phyloP scores from a whole-genome alignment of 2,888 invertebrate species.

The Nineta flava region DNA sequence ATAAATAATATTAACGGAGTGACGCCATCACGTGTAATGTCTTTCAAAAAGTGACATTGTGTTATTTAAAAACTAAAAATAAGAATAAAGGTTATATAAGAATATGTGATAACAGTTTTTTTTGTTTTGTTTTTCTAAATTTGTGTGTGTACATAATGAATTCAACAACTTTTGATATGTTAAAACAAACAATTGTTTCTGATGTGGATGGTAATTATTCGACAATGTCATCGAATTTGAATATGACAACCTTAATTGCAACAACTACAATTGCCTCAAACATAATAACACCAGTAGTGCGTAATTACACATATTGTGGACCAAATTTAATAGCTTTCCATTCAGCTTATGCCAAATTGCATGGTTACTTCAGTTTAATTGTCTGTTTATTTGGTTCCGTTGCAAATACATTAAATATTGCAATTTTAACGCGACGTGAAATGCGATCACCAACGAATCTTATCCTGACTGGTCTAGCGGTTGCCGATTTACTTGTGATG shows the following conservation, averaged over 20 bases:
- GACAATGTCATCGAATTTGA: too few relatives aligned
- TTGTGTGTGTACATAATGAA: too few relatives aligned
- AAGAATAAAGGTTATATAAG: too few relatives aligned
- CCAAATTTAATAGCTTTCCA: slow-evolving; percentile 40
- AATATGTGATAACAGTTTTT: too few relatives aligned
- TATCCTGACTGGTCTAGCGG: slow-evolving; percentile 76
- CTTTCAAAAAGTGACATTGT: too few relatives aligned
- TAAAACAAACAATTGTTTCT: too few relatives aligned
- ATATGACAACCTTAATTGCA: not conserved
- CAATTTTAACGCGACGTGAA: slow-evolving; percentile 74
- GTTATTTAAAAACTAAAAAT: too few relatives aligned
- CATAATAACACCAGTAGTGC: not conserved
- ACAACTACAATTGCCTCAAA: not conserved
- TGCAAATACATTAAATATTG: slow-evolving; percentile 83
- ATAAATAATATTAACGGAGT: too few relatives aligned
- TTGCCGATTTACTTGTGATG: slow-evolving; percentile 89
- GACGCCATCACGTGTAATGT: too few relatives aligned
- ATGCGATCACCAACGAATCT: slow-evolving; percentile 87
- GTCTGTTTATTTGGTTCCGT: slow-evolving; percentile 83
- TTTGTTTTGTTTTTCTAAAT: too few relatives aligned
- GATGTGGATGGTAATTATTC: too few relatives aligned
- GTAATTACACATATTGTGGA: slow-evolving; percentile 5
- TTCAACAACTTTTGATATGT: too few relatives aligned
- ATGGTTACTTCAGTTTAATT: slow-evolving; percentile 71
- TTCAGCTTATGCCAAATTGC: slow-evolving; percentile 50